Evolutionary conservation across 2,797 vertebrate species (phyloP).

Genomic region (Xerus rutilus): DNA sequence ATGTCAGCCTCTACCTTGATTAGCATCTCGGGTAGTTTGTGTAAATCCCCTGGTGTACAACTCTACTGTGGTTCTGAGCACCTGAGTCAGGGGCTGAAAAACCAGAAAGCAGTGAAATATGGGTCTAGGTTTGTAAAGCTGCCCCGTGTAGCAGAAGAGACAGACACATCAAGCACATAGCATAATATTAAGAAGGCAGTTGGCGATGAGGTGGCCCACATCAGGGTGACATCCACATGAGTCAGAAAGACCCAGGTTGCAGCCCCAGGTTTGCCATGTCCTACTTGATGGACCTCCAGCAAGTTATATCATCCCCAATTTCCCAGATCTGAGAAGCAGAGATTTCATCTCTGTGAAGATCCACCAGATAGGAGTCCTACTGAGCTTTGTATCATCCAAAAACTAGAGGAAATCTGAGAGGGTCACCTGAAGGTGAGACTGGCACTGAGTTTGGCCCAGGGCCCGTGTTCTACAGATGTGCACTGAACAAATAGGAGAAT

Average conservation of each 20-base stretch:
- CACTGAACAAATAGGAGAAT: background rate
- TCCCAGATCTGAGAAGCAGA: background rate
- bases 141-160: fast-evolving
- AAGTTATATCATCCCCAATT: background rate
- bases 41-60: background rate
- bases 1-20: background rate
- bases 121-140: background rate
- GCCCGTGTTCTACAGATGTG: background rate
- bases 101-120: background rate
- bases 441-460: background rate
- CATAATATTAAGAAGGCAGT: background rate
- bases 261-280: background rate
- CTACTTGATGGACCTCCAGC: no score
- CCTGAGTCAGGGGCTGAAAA: background rate
- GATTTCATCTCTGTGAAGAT: background rate
- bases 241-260: background rate
- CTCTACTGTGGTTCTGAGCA: background rate
- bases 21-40: no score
- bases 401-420: background rate
- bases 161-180: no score
- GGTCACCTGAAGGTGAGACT: background rate
- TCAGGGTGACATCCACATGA: background rate
- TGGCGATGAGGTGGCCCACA: fast-evolving
- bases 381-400: no score
- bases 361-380: background rate